A percentile compares a stretch with the other conserved stretches of the same genome.
phyloP scores from a whole-genome alignment of 2,888 invertebrate genomes.

The Xestia sexstrigata region DNA sequence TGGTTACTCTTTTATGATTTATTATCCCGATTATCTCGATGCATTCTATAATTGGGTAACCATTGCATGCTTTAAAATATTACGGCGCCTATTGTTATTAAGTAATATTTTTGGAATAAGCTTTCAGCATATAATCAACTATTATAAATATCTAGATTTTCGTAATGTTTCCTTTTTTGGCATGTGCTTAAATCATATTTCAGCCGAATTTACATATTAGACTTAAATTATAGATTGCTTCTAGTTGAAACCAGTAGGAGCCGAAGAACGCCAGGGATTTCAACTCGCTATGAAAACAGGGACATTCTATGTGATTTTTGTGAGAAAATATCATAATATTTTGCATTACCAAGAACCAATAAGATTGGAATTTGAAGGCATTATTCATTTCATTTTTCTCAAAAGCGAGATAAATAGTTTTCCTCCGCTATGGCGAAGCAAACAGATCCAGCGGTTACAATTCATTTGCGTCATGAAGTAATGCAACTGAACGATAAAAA shows the following conservation, averaged over 20 bases:
- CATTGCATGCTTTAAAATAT: conserved; percentile 3
- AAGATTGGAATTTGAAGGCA: conserved; percentile 12
- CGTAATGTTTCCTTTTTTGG: neutral
- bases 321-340: neutral
- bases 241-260: neutral
- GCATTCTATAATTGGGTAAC: conserved; percentile 30
- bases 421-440: neutral
- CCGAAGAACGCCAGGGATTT: neutral
- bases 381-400: conserved; percentile 13
- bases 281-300: neutral
- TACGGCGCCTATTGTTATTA: conserved; percentile 1
- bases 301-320: neutral
- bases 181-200: neutral
- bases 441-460: neutral
- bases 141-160: neutral
- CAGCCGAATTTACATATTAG: neutral
- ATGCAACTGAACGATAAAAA: conserved; percentile 23
- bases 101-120: neutral
- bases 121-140: neutral
- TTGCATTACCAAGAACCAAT: conserved; percentile 20
- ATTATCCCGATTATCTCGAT: conserved; percentile 43
- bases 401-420: conserved; percentile 10
- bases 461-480: conserved; percentile 28
- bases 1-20: conserved; percentile 61
- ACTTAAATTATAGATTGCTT: neutral